phyloP scores from a whole-genome alignment of 1,140 invertebrate species.

The Pentalonia nigronervosa region DNA sequence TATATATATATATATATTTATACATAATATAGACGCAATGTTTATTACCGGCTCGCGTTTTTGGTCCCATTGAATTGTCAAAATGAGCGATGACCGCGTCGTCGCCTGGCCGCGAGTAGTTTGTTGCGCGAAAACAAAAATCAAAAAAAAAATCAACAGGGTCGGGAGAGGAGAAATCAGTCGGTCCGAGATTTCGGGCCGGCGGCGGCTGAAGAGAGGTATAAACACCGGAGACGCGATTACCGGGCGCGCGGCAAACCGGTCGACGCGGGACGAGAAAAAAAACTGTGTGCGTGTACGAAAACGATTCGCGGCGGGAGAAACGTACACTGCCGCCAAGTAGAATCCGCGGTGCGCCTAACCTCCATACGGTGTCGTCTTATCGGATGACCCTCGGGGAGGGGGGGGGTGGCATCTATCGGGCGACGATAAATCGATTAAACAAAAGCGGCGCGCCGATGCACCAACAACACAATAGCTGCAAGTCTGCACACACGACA shows the following conservation, averaged over 20 bases:
- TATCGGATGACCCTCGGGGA: background rate
- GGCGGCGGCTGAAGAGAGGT: background rate
- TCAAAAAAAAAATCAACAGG: background rate
- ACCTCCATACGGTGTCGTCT: too few relatives aligned
- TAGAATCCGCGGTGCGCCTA: too few relatives aligned
- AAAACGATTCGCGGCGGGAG: background rate
- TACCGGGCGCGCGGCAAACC: background rate
- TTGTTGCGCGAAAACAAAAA: background rate
- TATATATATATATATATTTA: too few relatives aligned
- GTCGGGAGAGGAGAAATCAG: background rate
- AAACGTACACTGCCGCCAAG: too few relatives aligned
- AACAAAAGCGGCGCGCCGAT: background rate
- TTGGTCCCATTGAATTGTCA: constrained; percentile 48
- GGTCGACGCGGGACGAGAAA: background rate
- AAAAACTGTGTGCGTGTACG: background rate
- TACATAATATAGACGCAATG: background rate
- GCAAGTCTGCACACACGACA: background rate
- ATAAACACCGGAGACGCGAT: background rate
- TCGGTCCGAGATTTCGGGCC: background rate
- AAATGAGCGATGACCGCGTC: constrained; percentile 17
- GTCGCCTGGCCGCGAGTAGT: background rate
- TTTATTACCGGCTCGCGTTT: constrained; percentile 27
- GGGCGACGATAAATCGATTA: constrained; percentile 23
- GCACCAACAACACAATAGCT: background rate
- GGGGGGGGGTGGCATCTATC: background rate